phyloP scores from a whole-genome alignment of 2,113 vertebrate species.

The Sterna hirundo region DNA sequence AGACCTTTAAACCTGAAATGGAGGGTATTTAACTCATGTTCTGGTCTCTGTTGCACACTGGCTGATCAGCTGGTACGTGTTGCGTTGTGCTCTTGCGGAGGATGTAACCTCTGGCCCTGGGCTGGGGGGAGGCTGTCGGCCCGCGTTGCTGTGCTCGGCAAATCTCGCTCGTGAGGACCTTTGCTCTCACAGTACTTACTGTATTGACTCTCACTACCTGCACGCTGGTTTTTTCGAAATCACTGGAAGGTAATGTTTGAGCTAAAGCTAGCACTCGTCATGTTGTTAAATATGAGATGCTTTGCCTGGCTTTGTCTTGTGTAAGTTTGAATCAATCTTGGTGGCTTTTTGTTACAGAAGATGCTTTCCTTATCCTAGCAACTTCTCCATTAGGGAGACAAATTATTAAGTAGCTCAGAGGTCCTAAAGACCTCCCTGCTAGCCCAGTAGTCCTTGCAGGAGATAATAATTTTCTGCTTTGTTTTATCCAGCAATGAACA shows the following conservation, averaged over 20 bases:
- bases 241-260: background rate
- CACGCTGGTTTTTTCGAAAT: background rate
- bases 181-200: background rate
- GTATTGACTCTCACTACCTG: background rate
- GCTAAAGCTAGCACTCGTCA: background rate
- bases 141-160: background rate
- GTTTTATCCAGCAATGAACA: background rate
- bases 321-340: background rate
- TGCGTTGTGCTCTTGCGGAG: background rate
- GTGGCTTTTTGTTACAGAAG: background rate
- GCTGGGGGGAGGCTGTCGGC: background rate
- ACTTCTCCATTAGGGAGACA: background rate
- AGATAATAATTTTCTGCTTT: background rate
- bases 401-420: background rate
- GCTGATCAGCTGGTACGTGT: background rate
- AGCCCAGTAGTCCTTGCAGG: background rate
- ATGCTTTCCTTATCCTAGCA: background rate
- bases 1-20: background rate
- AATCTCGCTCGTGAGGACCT: background rate
- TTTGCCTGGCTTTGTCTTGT: background rate
- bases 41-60: background rate
- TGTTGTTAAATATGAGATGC: background rate
- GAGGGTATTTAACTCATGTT: background rate
- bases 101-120: background rate
- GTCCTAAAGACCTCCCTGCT: background rate